Conservation (phyloP, 2,797 vertebrate genomes). For the Acrossocheilus wenchowensis region DNA sequence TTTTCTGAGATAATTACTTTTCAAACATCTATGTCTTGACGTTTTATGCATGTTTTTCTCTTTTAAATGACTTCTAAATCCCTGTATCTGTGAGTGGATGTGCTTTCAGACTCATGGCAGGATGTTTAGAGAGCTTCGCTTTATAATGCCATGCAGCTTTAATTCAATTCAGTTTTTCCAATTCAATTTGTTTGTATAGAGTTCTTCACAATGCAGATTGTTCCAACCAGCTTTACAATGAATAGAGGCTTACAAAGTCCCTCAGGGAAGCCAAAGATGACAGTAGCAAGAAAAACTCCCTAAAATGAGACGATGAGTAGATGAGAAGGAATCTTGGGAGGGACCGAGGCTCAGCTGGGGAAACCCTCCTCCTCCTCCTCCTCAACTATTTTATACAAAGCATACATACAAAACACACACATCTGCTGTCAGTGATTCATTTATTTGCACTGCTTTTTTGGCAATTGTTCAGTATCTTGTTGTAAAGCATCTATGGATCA, state of each 20-base stretch:
- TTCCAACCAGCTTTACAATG: slow-evolving; percentile 6
- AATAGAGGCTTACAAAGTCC: slow-evolving; percentile 18
- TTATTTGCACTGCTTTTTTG: not conserved
- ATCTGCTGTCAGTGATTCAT: not conserved
- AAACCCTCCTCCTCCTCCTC: slow-evolving; percentile 14
- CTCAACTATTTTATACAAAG: slow-evolving; percentile 5
- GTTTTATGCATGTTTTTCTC: not conserved
- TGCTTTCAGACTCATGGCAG: slow-evolving; percentile 32
- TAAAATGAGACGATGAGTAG: slow-evolving; percentile 8
- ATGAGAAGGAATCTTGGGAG: slow-evolving; percentile 14
- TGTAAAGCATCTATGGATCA: not conserved
- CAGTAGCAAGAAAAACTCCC: slow-evolving; percentile 8
- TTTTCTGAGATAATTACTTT: not conserved
- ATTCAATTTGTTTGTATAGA: slow-evolving; percentile 40
- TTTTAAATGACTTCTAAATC: not conserved
- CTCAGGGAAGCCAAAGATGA: slow-evolving; percentile 2
- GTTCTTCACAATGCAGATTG: slow-evolving; percentile 26
- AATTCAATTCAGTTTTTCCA: slow-evolving; percentile 25
- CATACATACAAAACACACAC: not conserved
- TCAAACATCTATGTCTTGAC: not conserved
- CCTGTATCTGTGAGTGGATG: not conserved
- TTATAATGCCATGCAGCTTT: not conserved
- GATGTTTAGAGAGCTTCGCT: slow-evolving; percentile 32
- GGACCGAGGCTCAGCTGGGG: slow-evolving; percentile 20
- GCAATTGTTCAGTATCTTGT: not conserved